These are phyloP conservation scores for Caerostris darwini DNA, from an alignment of 1,140 invertebrate species.

Conservation along the genomic window DNA sequence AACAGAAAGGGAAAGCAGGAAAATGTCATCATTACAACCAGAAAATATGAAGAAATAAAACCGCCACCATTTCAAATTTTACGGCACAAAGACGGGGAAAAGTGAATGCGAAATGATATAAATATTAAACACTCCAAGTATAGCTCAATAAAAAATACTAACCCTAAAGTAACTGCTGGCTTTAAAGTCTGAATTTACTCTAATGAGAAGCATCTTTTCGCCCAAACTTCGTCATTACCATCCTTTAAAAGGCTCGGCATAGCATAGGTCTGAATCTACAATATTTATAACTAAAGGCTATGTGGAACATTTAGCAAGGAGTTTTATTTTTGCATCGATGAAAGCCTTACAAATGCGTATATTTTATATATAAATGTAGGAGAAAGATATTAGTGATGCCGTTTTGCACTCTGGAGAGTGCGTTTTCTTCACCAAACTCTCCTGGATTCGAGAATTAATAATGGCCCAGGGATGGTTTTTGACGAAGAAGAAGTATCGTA, in stretches of 20 bases:
- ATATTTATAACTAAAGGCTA: conserved; percentile 61
- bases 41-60: background rate
- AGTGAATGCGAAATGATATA: conserved; percentile 51
- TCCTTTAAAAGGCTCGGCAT: background rate
- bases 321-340: conserved; percentile 25
- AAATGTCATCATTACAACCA: no score
- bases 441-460: background rate
- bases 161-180: conserved; percentile 51
- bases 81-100: background rate
- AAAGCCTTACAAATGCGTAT: background rate
- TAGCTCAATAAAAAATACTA: conserved; percentile 55
- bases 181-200: conserved; percentile 68
- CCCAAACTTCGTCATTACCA: conserved; percentile 52
- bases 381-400: conserved; percentile 21
- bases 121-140: conserved; percentile 66
- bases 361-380: conserved; percentile 9
- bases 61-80: background rate
- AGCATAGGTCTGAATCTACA: background rate
- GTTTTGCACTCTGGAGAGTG: background rate
- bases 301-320: conserved; percentile 20
- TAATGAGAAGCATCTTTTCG: conserved; percentile 53
- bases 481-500: background rate
- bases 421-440: background rate
- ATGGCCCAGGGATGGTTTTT: background rate
- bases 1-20: background rate